phyloP scores from a whole-genome alignment of 2,113 vertebrate species.

The Jaculus jaculus region DNA sequence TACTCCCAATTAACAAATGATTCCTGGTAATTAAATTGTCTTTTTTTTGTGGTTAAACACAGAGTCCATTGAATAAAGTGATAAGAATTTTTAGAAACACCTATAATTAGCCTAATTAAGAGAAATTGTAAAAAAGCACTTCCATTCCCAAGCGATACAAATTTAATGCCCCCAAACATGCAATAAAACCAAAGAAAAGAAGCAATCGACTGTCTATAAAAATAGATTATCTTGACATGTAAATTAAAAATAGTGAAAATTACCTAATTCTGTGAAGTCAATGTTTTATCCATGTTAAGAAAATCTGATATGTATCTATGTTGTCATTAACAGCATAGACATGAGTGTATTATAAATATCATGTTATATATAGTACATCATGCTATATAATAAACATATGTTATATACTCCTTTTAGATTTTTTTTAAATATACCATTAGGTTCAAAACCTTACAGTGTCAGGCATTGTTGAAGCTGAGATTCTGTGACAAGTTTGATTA shows the following conservation, averaged over 20 bases:
- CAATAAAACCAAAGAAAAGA: not conserved
- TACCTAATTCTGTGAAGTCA: conserved; percentile 18
- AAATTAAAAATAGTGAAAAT: conserved; percentile 54
- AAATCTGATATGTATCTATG: not conserved
- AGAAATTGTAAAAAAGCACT: conserved; percentile 36
- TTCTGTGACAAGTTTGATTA: not conserved
- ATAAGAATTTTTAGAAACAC: conserved; percentile 23
- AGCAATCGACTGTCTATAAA: not conserved
- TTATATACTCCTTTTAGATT: not conserved
- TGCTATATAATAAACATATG: not conserved
- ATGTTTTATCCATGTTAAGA: conserved; percentile 3
- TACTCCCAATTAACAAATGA: not conserved
- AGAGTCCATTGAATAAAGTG: not conserved
- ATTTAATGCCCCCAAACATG: conserved; percentile 1
- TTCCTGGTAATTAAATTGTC: not conserved
- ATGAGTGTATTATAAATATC: not conserved
- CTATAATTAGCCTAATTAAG: conserved; percentile 50
- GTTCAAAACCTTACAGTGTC: not conserved
- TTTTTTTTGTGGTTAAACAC: conserved; percentile 22
- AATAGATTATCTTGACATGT: conserved; percentile 40
- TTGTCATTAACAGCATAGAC: not conserved
- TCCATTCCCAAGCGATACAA: not conserved
- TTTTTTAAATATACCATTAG: not conserved
- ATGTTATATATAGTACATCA: not conserved
- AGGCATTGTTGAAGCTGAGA: not conserved